A percentile compares a stretch with the other conserved stretches of the same genome.
Evolutionary conservation across 2,113 vertebrate genomes (phyloP).

Genomic region (Theristicus caerulescens): DNA sequence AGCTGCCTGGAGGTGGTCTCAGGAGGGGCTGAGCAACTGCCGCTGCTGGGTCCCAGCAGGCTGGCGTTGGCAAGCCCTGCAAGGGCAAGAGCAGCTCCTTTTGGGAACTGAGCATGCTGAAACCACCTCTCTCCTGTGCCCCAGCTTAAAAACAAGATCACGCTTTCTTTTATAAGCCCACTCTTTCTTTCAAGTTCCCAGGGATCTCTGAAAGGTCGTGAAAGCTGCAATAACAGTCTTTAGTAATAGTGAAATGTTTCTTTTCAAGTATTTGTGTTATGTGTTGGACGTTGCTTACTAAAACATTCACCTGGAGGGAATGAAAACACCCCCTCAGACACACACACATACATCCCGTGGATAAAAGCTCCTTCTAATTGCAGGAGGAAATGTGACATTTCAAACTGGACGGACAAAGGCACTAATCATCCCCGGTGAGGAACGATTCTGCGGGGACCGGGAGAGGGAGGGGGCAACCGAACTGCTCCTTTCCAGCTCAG

Average conservation of each 20-base stretch:
- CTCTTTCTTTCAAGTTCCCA: not conserved
- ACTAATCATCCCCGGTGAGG: not conserved
- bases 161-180: not conserved
- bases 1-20: not conserved
- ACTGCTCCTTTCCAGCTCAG: not conserved
- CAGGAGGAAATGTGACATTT: constrained; percentile 45
- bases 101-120: not conserved
- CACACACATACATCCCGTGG: not conserved
- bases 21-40: not conserved
- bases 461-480: not conserved
- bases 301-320: constrained; percentile 27
- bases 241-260: not conserved
- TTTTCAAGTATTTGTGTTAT: not conserved
- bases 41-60: not conserved
- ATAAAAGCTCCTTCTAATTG: constrained; percentile 15
- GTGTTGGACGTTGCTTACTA: constrained; percentile 1
- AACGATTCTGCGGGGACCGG: accelerated
- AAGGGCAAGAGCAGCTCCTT: not conserved
- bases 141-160: not conserved
- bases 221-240: constrained; percentile 11
- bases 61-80: not conserved
- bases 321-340: not conserved
- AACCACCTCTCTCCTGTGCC: not conserved
- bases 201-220: not conserved
- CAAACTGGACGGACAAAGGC: not conserved